A percentile compares a stretch with the other conserved stretches of the same genome.
These are phyloP conservation scores for Xenopus borealis DNA, from an alignment of 2,113 vertebrate species.

Conservation along the genomic window DNA sequence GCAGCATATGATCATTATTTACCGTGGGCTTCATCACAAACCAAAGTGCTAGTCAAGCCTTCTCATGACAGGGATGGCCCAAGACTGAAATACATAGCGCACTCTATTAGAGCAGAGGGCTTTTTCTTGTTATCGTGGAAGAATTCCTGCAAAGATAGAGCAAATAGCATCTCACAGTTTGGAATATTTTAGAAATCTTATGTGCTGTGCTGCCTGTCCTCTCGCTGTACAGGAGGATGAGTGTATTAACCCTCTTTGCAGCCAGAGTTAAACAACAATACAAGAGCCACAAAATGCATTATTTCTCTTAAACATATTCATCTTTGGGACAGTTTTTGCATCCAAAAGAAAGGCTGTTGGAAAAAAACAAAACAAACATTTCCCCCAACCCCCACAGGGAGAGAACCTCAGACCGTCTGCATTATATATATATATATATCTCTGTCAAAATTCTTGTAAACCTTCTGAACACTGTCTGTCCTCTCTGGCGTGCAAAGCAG, in stretches of 20 bases:
- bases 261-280: conserved; percentile 23
- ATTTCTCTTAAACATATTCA: neutral
- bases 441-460: conserved; percentile 9
- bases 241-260: conserved; percentile 6
- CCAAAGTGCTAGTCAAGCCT: conserved; percentile 27
- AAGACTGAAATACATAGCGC: neutral
- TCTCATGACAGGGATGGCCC: neutral
- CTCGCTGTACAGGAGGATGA: too few species aligned
- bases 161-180: conserved; percentile 10
- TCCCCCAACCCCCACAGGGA: too few species aligned
- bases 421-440: neutral
- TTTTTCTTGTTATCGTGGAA: neutral
- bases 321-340: conserved; percentile 43
- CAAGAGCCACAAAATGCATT: conserved; percentile 6
- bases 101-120: too few species aligned
- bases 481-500: neutral
- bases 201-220: too few species aligned
- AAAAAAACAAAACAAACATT: neutral
- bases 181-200: neutral
- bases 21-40: too few species aligned
- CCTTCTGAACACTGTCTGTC: conserved; percentile 19
- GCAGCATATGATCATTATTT: neutral
- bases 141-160: conserved; percentile 9
- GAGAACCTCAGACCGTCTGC: neutral
- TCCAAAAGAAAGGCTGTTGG: conserved; percentile 28